phyloP scores from a whole-genome alignment of 1,140 invertebrate genomes.

The Pissodes strobi region DNA sequence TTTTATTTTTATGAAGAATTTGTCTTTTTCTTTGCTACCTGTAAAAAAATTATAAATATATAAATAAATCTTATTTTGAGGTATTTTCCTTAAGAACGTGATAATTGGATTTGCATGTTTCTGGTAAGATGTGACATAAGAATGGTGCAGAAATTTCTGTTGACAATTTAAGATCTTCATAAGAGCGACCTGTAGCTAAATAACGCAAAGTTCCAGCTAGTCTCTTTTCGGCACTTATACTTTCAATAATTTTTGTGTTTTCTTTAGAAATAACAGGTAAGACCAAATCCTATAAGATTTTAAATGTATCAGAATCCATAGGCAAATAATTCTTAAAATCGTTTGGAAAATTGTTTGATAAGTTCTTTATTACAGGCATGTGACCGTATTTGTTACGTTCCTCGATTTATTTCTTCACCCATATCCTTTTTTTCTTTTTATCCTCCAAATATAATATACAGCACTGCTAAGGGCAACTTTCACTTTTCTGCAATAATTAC shows the following conservation, averaged over 20 bases:
- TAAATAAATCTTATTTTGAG: background rate
- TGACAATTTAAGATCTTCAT: slow-evolving; percentile 24
- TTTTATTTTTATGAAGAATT: background rate
- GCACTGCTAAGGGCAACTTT: background rate
- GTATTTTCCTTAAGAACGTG: slow-evolving; percentile 2
- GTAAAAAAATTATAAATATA: too few relatives aligned
- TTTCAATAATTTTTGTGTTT: slow-evolving; percentile 14
- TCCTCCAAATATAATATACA: background rate
- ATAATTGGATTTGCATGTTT: slow-evolving; percentile 17
- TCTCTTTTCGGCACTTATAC: slow-evolving; percentile 19
- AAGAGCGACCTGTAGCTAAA: slow-evolving; percentile 26
- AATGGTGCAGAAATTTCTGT: slow-evolving; percentile 26
- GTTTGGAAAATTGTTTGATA: background rate
- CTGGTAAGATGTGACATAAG: slow-evolving; percentile 18
- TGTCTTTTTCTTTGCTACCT: background rate
- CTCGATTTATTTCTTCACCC: background rate
- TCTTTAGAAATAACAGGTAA: slow-evolving; percentile 5
- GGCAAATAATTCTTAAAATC: slow-evolving; percentile 22
- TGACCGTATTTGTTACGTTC: background rate
- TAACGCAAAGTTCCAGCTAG: slow-evolving; percentile 14
- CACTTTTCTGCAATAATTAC: background rate
- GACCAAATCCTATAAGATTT: background rate
- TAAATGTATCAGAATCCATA: background rate
- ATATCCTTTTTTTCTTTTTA: background rate
- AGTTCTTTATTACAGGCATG: slow-evolving; percentile 1